A percentile compares a stretch with the other conserved stretches of the same genome.
Evolutionary conservation across 2,113 vertebrate genomes (phyloP).

Genomic region (Thalassoma bifasciatum): DNA sequence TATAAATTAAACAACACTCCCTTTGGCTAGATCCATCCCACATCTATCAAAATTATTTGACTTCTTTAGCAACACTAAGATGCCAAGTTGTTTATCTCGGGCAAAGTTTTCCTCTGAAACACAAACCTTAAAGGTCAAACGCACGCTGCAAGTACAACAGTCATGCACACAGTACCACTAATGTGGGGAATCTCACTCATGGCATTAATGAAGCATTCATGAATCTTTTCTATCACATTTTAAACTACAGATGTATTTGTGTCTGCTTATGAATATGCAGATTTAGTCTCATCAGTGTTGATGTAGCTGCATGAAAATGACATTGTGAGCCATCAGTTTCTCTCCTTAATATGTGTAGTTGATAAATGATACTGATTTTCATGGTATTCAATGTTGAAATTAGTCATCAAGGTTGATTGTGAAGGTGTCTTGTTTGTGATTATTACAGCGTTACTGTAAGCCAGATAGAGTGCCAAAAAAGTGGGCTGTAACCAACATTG

Average conservation of each 20-base stretch:
- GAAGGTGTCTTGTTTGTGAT: background rate
- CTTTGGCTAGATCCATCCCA: background rate
- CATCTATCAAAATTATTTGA: background rate
- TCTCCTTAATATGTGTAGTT: background rate
- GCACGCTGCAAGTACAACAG: background rate
- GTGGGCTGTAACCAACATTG: no score
- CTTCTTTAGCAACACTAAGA: background rate
- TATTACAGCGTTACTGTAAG: background rate
- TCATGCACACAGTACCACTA: slow-evolving; percentile 9
- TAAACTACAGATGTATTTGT: slow-evolving; percentile 9
- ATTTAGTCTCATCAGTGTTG: background rate
- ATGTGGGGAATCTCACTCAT: slow-evolving; percentile 1
- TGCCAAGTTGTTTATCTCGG: background rate
- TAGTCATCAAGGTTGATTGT: background rate
- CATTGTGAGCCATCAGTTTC: background rate
- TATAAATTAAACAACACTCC: background rate
- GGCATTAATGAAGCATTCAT: slow-evolving; percentile 19
- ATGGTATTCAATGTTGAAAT: background rate
- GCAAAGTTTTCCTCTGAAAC: background rate
- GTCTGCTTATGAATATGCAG: slow-evolving; percentile 29
- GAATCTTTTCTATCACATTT: slow-evolving; percentile 35
- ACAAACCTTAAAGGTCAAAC: background rate
- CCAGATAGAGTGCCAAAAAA: no score
- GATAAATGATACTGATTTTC: background rate
- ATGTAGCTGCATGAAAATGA: background rate